Evolutionary conservation across 2,113 vertebrate genomes (phyloP).

Genomic region (Nipponia nippon): DNA sequence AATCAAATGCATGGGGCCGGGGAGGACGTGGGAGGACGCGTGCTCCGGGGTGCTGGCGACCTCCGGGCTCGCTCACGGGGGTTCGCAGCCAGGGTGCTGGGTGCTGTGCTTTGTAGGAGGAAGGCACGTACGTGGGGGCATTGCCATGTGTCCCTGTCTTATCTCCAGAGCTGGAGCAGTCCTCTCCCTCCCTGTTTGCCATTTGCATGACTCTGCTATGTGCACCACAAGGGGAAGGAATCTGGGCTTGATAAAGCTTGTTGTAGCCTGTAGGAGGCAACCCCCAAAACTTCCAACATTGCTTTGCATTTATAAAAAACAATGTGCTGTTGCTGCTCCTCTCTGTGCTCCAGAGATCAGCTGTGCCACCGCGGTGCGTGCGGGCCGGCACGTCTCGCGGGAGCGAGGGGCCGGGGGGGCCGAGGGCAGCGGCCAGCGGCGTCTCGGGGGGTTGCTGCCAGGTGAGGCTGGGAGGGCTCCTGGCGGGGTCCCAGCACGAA

Average conservation of each 20-base stretch:
- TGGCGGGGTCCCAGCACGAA: background rate
- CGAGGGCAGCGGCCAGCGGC: background rate
- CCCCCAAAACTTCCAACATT: background rate
- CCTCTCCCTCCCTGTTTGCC: background rate
- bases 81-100: background rate
- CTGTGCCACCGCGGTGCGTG: fast-evolving
- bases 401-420: background rate
- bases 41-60: background rate
- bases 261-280: background rate
- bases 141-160: background rate
- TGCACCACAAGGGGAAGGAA: background rate
- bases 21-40: background rate
- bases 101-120: background rate
- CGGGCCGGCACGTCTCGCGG: background rate
- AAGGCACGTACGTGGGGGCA: background rate
- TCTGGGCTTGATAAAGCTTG: background rate
- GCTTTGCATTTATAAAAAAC: background rate
- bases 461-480: background rate
- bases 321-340: background rate
- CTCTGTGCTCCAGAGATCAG: background rate
- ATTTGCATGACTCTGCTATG: background rate
- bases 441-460: no score
- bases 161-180: background rate
- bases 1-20: fast-evolving
- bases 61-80: background rate